Evolutionary conservation across 1,140 invertebrate genomes (phyloP).

Genomic region (Apolygus lucorum): DNA sequence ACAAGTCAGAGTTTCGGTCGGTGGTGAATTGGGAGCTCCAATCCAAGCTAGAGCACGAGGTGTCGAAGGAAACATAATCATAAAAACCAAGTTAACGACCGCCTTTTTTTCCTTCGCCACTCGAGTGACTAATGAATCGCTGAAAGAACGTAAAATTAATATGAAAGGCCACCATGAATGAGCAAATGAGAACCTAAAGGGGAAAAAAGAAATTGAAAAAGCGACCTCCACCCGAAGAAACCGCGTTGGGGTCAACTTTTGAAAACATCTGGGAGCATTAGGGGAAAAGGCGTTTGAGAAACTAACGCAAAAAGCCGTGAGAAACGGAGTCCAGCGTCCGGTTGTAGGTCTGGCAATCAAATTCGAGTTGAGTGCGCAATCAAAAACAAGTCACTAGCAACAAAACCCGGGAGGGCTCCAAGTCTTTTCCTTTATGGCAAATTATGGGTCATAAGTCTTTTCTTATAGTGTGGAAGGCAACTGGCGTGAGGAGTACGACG

Average conservation of each 20-base stretch:
- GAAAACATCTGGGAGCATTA: not conserved
- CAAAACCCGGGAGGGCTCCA: not conserved
- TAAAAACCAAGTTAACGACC: no score
- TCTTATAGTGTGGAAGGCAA: conserved; percentile 10
- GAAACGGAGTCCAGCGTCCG: conserved; percentile 3
- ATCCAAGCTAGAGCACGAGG: no score
- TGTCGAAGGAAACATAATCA: no score
- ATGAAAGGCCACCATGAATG: not conserved
- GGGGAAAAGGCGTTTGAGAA: conserved; percentile 11
- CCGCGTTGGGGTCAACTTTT: not conserved
- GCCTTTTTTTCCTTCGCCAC: no score
- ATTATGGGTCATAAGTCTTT: conserved; percentile 16
- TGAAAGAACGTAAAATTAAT: not conserved
- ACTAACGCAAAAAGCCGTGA: conserved; percentile 22
- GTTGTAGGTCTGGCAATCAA: conserved; percentile 12
- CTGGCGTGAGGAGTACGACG: not conserved
- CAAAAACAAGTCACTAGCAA: conserved; percentile 19
- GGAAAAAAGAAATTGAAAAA: not conserved
- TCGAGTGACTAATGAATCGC: not conserved
- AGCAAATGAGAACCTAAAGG: not conserved
- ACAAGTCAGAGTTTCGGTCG: no score
- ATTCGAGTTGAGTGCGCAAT: conserved; percentile 23
- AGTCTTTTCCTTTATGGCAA: conserved; percentile 11
- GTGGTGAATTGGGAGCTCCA: no score
- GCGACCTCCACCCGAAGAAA: not conserved